These are phyloP conservation scores for Drosophila kepulauana DNA, from an alignment of 1,140 invertebrate species.

Conservation along the genomic window DNA sequence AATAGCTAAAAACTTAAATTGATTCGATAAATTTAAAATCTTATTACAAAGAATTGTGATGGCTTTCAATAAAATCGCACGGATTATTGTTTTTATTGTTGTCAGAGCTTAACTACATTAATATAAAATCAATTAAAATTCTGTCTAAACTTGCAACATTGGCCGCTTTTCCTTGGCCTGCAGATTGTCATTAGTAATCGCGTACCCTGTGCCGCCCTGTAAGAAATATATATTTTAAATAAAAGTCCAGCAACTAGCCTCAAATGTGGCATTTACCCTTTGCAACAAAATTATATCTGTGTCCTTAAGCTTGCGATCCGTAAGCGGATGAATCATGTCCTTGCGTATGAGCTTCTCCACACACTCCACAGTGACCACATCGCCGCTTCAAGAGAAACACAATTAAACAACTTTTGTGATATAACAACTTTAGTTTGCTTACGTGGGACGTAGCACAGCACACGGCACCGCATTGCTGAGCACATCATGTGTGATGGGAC, in stretches of 20 bases:
- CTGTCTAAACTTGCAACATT: constrained; percentile 91
- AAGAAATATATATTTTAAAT: constrained; percentile 34
- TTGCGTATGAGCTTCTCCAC: constrained; percentile 98
- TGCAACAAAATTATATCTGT: constrained; percentile 97
- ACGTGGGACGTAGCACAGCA: constrained; percentile 96
- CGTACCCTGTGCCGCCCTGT: constrained; percentile 97
- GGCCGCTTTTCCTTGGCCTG: constrained; percentile 94
- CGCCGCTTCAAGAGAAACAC: constrained; percentile 86
- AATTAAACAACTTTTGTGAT: constrained; percentile 2
- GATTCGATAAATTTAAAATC: too few species aligned
- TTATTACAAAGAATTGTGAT: too few species aligned
- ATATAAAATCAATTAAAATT: not conserved
- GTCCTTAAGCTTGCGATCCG: constrained; percentile 94
- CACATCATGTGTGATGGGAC: constrained; percentile 98
- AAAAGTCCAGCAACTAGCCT: not conserved
- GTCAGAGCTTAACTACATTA: not conserved
- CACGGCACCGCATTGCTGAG: constrained; percentile 97
- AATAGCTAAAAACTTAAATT: too few species aligned
- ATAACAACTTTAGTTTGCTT: constrained; percentile 82
- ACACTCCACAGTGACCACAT: constrained; percentile 98
- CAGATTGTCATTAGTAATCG: constrained; percentile 93
- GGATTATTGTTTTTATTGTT: not conserved
- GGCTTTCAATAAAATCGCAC: not conserved
- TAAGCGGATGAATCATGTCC: constrained; percentile 98
- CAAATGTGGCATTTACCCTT: constrained; percentile 87